These are phyloP conservation scores for Heterotis niloticus DNA, from an alignment of 2,113 vertebrate genomes.

Conservation along the genomic window DNA sequence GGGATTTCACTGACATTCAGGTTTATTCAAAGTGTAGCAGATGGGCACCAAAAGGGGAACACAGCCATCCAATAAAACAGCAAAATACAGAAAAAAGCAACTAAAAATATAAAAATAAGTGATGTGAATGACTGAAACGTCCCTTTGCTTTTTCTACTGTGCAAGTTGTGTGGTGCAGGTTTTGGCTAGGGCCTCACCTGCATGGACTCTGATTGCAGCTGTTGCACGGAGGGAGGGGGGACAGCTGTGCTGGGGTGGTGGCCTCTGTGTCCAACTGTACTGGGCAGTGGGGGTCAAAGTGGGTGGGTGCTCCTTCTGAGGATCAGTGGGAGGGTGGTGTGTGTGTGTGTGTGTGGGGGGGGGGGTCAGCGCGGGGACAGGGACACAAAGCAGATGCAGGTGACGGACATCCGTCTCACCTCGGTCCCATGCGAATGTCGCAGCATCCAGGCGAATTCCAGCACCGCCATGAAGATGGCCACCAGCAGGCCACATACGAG, in stretches of 20 bases:
- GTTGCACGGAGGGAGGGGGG: neutral
- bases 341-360: too few species aligned
- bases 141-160: too few species aligned
- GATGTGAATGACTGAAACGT: too few species aligned
- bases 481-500: slow-evolving; percentile 95
- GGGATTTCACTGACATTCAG: slow-evolving; percentile 49
- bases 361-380: slow-evolving; percentile 47
- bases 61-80: neutral
- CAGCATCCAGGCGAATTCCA: slow-evolving; percentile 96
- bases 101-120: neutral
- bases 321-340: too few species aligned
- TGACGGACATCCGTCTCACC: slow-evolving; percentile 75
- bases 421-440: slow-evolving; percentile 84
- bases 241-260: neutral
- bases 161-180: neutral
- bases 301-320: neutral
- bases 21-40: slow-evolving; percentile 61
- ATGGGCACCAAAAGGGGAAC: neutral
- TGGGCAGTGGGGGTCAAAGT: neutral
- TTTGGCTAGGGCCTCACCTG: neutral
- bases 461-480: slow-evolving; percentile 96
- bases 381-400: slow-evolving; percentile 65
- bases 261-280: neutral
- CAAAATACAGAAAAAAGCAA: neutral
- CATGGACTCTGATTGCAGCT: neutral